These are phyloP conservation scores for Drosophila greeni DNA, from an alignment of 2,888 invertebrate species.

Conservation along the genomic window DNA sequence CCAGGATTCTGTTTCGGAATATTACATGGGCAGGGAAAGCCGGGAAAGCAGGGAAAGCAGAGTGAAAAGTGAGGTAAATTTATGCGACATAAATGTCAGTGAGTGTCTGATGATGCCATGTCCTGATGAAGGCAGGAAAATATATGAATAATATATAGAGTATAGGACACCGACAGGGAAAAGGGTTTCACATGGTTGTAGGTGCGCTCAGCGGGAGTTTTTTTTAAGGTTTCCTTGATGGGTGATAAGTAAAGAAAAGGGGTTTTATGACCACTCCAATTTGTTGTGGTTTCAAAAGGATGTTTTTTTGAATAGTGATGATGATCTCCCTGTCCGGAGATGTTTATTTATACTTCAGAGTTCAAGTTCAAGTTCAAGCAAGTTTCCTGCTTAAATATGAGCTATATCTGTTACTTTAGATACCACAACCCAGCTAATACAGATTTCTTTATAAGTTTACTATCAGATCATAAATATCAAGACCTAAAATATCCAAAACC, in stretches of 20 bases:
- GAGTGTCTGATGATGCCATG: conserved; percentile 24
- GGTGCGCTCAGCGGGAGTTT: conserved; percentile 20
- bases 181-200: conserved; percentile 24
- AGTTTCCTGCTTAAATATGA: background rate
- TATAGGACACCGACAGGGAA: background rate
- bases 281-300: conserved; percentile 20
- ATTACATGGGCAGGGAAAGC: conserved; percentile 8
- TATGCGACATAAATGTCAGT: conserved; percentile 70
- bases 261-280: conserved; percentile 19
- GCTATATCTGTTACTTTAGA: background rate
- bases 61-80: conserved; percentile 60
- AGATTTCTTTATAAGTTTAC: background rate
- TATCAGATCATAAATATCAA: no score
- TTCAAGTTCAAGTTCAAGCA: background rate
- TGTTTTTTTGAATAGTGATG: background rate
- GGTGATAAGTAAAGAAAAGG: background rate
- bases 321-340: background rate
- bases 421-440: background rate
- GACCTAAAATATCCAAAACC: background rate
- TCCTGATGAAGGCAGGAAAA: background rate
- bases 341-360: no score
- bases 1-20: conserved; percentile 2
- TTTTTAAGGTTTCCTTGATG: background rate
- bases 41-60: conserved; percentile 9
- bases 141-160: background rate